Percentiles rank a stretch among this genome's conserved stretches.
These are phyloP conservation scores for Vanessa tameamea DNA, from an alignment of 1,140 invertebrate species.

Conservation along the genomic window DNA sequence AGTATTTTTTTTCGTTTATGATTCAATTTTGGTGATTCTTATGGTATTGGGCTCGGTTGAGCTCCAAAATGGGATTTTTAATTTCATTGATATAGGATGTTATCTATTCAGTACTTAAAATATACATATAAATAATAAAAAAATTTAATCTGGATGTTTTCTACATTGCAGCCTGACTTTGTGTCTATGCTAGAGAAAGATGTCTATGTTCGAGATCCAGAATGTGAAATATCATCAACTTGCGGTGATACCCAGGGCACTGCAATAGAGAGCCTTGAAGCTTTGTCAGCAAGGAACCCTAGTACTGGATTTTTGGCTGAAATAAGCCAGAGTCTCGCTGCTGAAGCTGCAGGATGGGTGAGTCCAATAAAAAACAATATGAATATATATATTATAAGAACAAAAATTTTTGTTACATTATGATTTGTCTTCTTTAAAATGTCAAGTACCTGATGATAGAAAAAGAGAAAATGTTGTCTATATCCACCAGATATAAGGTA, in stretches of 20 bases:
- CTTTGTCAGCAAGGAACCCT: slow-evolving; percentile 71
- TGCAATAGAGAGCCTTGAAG: slow-evolving; percentile 76
- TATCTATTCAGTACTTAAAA: background rate
- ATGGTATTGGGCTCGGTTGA: too few relatives aligned
- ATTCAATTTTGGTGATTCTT: too few relatives aligned
- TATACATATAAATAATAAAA: background rate
- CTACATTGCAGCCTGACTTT: slow-evolving; percentile 62
- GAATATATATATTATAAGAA: background rate
- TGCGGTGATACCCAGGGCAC: slow-evolving; percentile 65
- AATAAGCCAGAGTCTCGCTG: slow-evolving; percentile 75
- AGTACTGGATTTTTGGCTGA: slow-evolving; percentile 73
- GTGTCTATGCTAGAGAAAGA: slow-evolving; percentile 67
- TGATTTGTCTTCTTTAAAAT: background rate
- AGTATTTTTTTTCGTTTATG: too few relatives aligned
- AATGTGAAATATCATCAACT: slow-evolving; percentile 72
- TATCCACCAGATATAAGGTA: too few relatives aligned
- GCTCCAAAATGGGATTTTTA: too few relatives aligned
- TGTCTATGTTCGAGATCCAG: slow-evolving; percentile 64
- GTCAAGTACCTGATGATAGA: too few relatives aligned
- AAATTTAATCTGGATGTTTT: slow-evolving; percentile 13
- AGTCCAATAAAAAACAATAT: slow-evolving; percentile 18
- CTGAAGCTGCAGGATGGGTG: slow-evolving; percentile 68
- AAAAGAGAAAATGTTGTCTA: too few relatives aligned
- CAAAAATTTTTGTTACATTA: background rate
- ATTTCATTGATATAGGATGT: background rate